These are phyloP conservation scores for Physella acuta DNA, from an alignment of 1,140 invertebrate species.

Conservation along the genomic window DNA sequence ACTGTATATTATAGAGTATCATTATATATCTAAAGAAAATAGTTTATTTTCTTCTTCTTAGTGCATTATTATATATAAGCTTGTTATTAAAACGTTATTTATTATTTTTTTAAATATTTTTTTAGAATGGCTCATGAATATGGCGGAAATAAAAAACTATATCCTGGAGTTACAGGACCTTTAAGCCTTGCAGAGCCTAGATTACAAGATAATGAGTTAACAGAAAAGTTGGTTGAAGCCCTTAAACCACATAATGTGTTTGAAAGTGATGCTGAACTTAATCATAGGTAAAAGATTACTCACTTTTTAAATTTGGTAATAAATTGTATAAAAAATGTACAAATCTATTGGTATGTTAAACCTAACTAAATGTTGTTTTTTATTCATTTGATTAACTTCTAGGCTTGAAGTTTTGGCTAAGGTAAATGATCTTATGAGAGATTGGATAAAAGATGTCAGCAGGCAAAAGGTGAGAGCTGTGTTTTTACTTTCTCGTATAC, in stretches of 20 bases:
- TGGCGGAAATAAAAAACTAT: conserved; percentile 34
- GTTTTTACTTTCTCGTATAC: too few relatives aligned
- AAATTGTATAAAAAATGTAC: background rate
- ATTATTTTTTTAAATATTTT: too few relatives aligned
- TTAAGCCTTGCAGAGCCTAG: conserved; percentile 87
- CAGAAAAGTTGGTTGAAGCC: conserved; percentile 79
- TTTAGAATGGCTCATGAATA: conserved; percentile 38
- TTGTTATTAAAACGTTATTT: too few relatives aligned
- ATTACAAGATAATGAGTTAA: conserved; percentile 78
- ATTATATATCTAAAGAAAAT: too few relatives aligned
- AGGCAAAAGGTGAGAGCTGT: conserved; percentile 67
- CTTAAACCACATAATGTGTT: conserved; percentile 87
- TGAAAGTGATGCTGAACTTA: conserved; percentile 86
- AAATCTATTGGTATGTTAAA: background rate
- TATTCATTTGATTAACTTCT: conserved; percentile 23
- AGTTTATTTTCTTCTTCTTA: too few relatives aligned
- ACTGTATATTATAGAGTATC: too few relatives aligned
- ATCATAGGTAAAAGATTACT: conserved; percentile 71
- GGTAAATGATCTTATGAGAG: conserved; percentile 84
- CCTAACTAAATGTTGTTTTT: background rate
- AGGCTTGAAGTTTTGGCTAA: conserved; percentile 66
- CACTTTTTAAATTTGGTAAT: background rate
- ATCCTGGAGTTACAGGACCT: conserved; percentile 85
- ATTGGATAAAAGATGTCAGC: conserved; percentile 90
- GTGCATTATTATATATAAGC: too few relatives aligned